phyloP scores from a whole-genome alignment of 2,888 invertebrate genomes.

The Tipula confusa region DNA sequence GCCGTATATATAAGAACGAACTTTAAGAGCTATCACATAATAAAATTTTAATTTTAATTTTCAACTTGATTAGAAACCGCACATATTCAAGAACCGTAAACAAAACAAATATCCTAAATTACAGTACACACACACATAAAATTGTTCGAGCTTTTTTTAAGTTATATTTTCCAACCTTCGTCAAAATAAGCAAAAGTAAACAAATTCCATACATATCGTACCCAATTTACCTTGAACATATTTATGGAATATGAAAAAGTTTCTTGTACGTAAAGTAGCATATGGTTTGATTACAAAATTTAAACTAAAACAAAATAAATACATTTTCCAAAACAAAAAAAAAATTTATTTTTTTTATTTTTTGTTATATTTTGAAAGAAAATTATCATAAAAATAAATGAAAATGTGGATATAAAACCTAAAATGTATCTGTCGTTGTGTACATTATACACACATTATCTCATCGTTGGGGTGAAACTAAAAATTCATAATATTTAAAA shows the following conservation, averaged over 20 bases:
- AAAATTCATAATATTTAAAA: background rate
- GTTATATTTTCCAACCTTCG: background rate
- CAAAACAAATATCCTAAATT: background rate
- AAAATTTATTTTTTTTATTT: background rate
- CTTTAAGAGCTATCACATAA: background rate
- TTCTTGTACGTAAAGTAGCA: background rate
- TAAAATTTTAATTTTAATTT: background rate
- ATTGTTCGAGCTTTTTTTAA: background rate
- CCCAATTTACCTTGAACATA: background rate
- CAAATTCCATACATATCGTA: background rate
- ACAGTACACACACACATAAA: background rate
- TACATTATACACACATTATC: background rate
- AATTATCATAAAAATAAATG: slow-evolving; percentile 15
- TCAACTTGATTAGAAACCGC: slow-evolving; percentile 3
- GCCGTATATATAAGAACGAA: background rate
- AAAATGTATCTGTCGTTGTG: background rate
- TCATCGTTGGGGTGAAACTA: background rate
- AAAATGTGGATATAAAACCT: background rate
- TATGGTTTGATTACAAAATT: slow-evolving; percentile 6
- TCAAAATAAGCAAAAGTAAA: background rate
- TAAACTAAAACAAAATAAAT: background rate
- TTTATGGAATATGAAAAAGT: background rate
- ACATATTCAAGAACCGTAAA: background rate
- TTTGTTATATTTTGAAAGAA: background rate
- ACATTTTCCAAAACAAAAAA: background rate